Percentiles rank a stretch among this genome's conserved stretches.
These are phyloP conservation scores for Psylliodes chrysocephalus DNA, from an alignment of 2,888 invertebrate species.

Conservation along the genomic window DNA sequence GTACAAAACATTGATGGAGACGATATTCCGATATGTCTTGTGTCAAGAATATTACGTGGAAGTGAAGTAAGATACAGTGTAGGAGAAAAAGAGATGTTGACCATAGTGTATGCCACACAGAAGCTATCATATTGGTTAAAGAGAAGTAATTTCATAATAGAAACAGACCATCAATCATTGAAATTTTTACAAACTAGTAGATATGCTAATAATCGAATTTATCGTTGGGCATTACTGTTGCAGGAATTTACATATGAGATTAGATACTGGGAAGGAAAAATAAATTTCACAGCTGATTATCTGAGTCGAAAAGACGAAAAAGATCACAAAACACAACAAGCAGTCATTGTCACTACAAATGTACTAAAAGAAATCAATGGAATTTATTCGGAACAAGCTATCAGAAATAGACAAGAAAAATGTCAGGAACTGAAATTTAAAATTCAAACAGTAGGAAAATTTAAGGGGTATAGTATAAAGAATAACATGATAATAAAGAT, in stretches of 20 bases:
- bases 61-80: conserved; percentile 13
- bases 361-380: background rate
- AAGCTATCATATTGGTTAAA: conserved; percentile 22
- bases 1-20: conserved; percentile 1
- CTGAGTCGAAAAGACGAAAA: conserved; percentile 5
- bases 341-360: background rate
- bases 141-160: conserved; percentile 18
- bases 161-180: conserved; percentile 28
- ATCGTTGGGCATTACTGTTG: conserved; percentile 24
- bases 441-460: background rate
- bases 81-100: conserved; percentile 13
- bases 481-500: conserved; percentile 1
- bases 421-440: background rate
- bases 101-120: conserved; percentile 20
- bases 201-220: conserved; percentile 23
- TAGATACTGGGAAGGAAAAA: conserved; percentile 18
- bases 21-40: conserved; percentile 17
- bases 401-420: conserved; percentile 2
- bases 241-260: conserved; percentile 14
- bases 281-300: conserved; percentile 20
- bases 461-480: background rate
- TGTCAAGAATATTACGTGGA: conserved; percentile 7
- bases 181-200: conserved; percentile 18
- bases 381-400: background rate
- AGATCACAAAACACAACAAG: background rate